Evolutionary conservation across 2,113 vertebrate genomes (phyloP), one percentile per base, ranked within the genome.

Genomic region (Microcebus ravelobensis): DNA sequence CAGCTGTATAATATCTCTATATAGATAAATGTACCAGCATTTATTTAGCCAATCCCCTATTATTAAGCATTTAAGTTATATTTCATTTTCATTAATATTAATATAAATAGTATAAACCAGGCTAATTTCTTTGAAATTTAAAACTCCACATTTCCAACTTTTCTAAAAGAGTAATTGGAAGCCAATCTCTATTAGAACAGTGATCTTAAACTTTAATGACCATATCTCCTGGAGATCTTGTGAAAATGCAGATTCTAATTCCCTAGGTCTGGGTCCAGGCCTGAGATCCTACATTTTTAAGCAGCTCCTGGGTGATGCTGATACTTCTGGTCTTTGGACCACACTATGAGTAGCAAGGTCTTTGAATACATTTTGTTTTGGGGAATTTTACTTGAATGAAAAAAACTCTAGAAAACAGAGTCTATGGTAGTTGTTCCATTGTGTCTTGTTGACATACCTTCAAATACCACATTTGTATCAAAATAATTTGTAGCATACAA

Each of bases 51-150:
- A 92, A 2, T 76, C 8, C 50, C 27, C 31, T 55, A 36, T 84
- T 74, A 63, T 84, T 65, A 74, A 86, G n/a, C 52, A 48, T 61
- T 89, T 82, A 92, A 45, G 3, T 92, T 76, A 9, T 76, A 70
- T 71, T 34, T 9, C 11, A 0, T 87, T 50, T 86, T 93, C 59
- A 85, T 39, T 59, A 71, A 55, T 31, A 65, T 48, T 59, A 71
- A 55, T n/a, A 65, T 48, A 50, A 86, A 63, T 77, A 82, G 31
- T 77, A 57, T 70, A 76, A 90, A 92, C 34, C 34, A 95, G 67
- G 67, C 50, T 67, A 79, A 48, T 63, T 27, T 91, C 94, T 88
- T 57, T 80, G 84, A 80, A 80, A 79, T 85, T 73, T 55, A 91
- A 94, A 83, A 65, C 68, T 39, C 67, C 77, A 5, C 29, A 77